Percentiles rank a stretch among this genome's conserved stretches.
These are phyloP conservation scores for Oreochromis spilurus DNA, from an alignment of 2,113 vertebrate species.

Conservation along the genomic window DNA sequence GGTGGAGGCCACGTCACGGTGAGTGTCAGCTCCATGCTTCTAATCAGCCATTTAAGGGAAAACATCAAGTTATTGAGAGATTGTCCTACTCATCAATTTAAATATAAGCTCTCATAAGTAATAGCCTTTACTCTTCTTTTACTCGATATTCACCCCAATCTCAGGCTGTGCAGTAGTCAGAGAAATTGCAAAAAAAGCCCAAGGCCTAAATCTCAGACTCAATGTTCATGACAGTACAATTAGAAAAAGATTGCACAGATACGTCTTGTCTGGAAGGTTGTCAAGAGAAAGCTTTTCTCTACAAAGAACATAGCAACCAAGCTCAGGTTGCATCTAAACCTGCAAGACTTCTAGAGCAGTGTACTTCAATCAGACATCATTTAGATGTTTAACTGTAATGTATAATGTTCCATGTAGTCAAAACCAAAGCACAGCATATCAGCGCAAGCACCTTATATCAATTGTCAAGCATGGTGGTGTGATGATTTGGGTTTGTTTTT, in stretches of 20 bases:
- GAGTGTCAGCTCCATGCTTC: constrained; percentile 53
- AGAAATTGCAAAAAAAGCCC: neutral
- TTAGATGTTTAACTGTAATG: neutral
- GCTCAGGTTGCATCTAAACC: neutral
- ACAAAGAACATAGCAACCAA: neutral
- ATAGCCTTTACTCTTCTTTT: neutral
- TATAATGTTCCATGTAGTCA: neutral
- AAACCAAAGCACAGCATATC: neutral
- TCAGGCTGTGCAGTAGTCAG: neutral
- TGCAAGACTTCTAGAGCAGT: neutral
- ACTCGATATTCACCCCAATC: neutral
- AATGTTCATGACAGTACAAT: neutral
- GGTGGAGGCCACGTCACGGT: constrained; percentile 88
- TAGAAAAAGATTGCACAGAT: neutral
- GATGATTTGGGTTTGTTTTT: neutral
- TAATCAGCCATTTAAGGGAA: constrained; percentile 18
- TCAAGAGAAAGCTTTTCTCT: neutral
- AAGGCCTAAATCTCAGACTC: neutral
- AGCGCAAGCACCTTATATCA: neutral
- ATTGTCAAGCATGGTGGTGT: neutral
- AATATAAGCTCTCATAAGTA: neutral
- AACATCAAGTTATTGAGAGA: constrained; percentile 37
- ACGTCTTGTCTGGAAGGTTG: neutral
- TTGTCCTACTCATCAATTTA: neutral
- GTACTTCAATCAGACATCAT: neutral